Percentiles rank a stretch among this genome's conserved stretches.
Evolutionary conservation across 2,113 vertebrate species (phyloP).

Genomic region (Miniopterus natalensis): DNA sequence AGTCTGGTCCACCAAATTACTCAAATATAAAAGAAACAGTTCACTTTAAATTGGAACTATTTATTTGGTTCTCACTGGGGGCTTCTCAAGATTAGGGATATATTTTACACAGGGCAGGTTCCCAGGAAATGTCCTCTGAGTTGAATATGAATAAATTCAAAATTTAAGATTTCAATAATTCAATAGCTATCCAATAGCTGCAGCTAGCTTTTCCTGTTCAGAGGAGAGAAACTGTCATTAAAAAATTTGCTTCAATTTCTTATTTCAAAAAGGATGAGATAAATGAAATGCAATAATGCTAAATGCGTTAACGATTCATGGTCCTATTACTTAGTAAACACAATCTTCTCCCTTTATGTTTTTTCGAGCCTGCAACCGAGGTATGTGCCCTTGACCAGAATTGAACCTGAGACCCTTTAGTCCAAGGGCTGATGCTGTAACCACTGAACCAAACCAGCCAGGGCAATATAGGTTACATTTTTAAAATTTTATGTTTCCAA

Average conservation of each 20-base stretch:
- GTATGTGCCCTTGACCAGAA: too few species aligned
- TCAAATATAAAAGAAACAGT: background rate
- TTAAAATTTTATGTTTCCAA: conserved; percentile 40
- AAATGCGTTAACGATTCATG: background rate
- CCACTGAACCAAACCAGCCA: too few species aligned
- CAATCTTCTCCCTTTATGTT: background rate
- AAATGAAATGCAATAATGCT: conserved; percentile 3
- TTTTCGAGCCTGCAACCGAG: background rate
- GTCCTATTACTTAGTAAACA: background rate
- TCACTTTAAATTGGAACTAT: conserved; percentile 23
- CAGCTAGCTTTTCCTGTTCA: conserved; percentile 23
- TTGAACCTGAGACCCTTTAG: too few species aligned
- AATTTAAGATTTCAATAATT: conserved; percentile 2
- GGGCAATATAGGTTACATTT: background rate
- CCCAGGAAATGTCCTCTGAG: background rate
- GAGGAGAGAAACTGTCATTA: background rate
- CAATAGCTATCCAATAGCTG: background rate
- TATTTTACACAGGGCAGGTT: background rate
- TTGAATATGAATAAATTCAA: conserved; percentile 27
- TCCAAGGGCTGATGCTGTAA: too few species aligned
- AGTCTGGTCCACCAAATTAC: background rate
- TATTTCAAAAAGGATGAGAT: background rate
- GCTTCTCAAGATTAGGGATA: background rate
- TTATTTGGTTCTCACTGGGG: background rate
- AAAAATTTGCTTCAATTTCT: conserved; percentile 19